Evolutionary conservation across 1,140 invertebrate genomes (phyloP).

Genomic region (Theocolax elegans): DNA sequence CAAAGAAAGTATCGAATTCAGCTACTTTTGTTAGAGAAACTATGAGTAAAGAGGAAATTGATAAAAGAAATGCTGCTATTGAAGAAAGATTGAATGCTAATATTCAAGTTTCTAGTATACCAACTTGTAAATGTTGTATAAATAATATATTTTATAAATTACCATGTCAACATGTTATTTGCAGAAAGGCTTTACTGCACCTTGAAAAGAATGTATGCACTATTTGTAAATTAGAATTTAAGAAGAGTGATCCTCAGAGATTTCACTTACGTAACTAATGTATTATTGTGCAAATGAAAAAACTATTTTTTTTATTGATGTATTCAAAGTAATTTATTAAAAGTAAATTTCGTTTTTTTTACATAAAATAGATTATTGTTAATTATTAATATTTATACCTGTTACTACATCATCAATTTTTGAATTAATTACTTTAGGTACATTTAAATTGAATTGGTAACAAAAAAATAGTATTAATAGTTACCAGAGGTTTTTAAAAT

Average conservation of each 20-base stretch:
- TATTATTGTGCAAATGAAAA: neutral
- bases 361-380: slow-evolving; percentile 32
- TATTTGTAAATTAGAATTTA: slow-evolving; percentile 50
- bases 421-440: slow-evolving; percentile 20
- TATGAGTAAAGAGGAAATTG: slow-evolving; percentile 29
- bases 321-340: slow-evolving; percentile 40
- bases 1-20: slow-evolving; percentile 1
- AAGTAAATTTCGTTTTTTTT: slow-evolving; percentile 35
- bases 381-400: slow-evolving; percentile 19
- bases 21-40: neutral
- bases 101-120: slow-evolving; percentile 30
- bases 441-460: slow-evolving; percentile 20
- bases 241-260: slow-evolving; percentile 50
- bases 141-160: slow-evolving; percentile 60
- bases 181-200: slow-evolving; percentile 57
- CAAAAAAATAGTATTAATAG: slow-evolving; percentile 32
- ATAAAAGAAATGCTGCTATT: slow-evolving; percentile 30
- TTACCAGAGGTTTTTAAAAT: slow-evolving; percentile 24
- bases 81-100: slow-evolving; percentile 24
- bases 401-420: slow-evolving; percentile 38
- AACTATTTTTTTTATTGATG: slow-evolving; percentile 13
- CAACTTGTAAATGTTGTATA: slow-evolving; percentile 54
- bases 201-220: slow-evolving; percentile 48
- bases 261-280: slow-evolving; percentile 42
- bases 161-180: slow-evolving; percentile 64